A percentile compares a stretch with the other conserved stretches of the same genome.
Conservation (phyloP, 2,113 vertebrate species). For the Ascaphus truei region DNA sequence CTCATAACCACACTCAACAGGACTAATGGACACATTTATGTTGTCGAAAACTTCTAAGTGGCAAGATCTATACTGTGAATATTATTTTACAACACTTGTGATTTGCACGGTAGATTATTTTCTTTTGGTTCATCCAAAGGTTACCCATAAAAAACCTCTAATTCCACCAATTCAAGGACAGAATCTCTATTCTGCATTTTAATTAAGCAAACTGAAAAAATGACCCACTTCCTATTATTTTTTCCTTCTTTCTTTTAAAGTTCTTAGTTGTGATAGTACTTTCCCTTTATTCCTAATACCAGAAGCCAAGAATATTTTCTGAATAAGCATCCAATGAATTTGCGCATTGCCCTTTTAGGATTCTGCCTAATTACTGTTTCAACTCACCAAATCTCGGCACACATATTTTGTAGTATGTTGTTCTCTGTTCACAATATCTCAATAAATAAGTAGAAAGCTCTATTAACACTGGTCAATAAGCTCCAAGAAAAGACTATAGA, state of each 20-base stretch:
- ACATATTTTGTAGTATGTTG: too few relatives aligned
- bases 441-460: too few relatives aligned
- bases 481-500: too few relatives aligned
- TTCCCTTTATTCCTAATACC: neutral
- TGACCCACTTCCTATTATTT: neutral
- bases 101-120: neutral
- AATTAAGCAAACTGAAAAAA: neutral
- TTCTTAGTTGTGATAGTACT: neutral
- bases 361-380: neutral
- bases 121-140: constrained; percentile 1
- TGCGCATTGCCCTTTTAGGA: neutral
- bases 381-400: neutral
- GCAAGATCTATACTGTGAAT: neutral
- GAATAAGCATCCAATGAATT: neutral
- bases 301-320: neutral
- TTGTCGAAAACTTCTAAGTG: too few relatives aligned
- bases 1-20: too few relatives aligned
- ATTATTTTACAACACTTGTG: neutral
- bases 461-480: too few relatives aligned
- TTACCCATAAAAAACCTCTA: constrained; percentile 7
- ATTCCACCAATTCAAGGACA: neutral
- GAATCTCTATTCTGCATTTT: neutral
- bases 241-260: neutral
- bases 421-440: too few relatives aligned
- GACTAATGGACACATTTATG: too few relatives aligned